Percentiles rank a stretch among this genome's conserved stretches.
phyloP scores from a whole-genome alignment of 2,888 invertebrate species.

The Clanis bilineata region DNA sequence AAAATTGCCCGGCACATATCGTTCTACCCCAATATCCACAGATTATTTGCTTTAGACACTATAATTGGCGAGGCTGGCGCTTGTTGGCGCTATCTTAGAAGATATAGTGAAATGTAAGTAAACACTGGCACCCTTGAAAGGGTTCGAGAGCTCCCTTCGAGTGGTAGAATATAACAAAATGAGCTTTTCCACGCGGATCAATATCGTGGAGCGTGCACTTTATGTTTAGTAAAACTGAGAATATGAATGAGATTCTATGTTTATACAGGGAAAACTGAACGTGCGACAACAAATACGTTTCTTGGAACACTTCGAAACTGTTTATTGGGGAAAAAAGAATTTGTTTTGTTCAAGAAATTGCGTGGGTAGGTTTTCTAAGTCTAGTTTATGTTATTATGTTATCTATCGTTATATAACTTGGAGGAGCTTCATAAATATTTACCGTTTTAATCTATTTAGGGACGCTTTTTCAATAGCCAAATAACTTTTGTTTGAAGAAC shows the following conservation, averaged over 20 bases:
- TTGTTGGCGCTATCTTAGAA: constrained; percentile 43
- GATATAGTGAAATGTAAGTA: constrained; percentile 53
- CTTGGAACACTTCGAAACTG: constrained; percentile 31
- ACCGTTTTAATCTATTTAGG: no score
- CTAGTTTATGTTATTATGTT: no score
- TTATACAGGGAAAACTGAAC: constrained; percentile 22
- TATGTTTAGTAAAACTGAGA: constrained; percentile 52
- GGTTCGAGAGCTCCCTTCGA: constrained; percentile 63
- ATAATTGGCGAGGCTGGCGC: constrained; percentile 53
- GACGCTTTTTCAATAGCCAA: no score
- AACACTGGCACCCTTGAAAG: constrained; percentile 62
- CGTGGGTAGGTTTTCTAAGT: not conserved
- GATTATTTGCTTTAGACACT: constrained; percentile 54
- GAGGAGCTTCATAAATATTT: no score
- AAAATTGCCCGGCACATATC: not conserved
- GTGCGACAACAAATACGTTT: constrained; percentile 22
- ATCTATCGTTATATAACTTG: not conserved
- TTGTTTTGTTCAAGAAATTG: not conserved
- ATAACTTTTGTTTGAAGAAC: no score
- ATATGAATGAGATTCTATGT: constrained; percentile 43
- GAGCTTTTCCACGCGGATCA: constrained; percentile 60
- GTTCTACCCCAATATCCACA: constrained; percentile 7
- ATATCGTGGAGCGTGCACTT: constrained; percentile 59
- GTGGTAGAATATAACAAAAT: constrained; percentile 72
- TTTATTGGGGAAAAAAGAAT: not conserved